A percentile compares a stretch with the other conserved stretches of the same genome.
These are phyloP conservation scores for Drosophila punjabiensis DNA, from an alignment of 1,140 invertebrate genomes.

Conservation along the genomic window DNA sequence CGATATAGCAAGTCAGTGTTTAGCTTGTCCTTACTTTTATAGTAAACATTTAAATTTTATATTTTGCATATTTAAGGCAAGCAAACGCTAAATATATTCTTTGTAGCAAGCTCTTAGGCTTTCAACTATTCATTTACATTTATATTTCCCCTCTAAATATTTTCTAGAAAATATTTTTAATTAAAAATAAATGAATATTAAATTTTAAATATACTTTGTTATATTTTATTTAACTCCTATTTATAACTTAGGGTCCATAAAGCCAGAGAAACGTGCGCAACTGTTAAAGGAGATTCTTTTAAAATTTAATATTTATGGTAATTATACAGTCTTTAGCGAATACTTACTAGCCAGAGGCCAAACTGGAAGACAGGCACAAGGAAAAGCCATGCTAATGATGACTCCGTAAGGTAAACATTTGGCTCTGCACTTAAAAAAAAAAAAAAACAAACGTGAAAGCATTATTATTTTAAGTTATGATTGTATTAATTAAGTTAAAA, in stretches of 20 bases:
- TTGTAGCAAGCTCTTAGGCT: slow-evolving; percentile 8
- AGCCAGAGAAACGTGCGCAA: slow-evolving; percentile 5
- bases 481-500: not conserved
- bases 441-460: not conserved
- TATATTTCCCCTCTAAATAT: not conserved
- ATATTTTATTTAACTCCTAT: not conserved
- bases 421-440: not conserved
- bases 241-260: slow-evolving; percentile 8
- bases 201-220: not conserved
- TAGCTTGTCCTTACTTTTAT: too few species aligned
- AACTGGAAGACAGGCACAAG: slow-evolving; percentile 15
- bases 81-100: too few species aligned
- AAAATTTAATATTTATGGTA: too few species aligned
- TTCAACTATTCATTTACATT: not conserved
- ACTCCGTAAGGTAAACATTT: slow-evolving; percentile 7
- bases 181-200: not conserved
- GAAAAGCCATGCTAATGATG: slow-evolving; percentile 8
- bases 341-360: slow-evolving; percentile 27
- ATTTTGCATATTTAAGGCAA: too few species aligned
- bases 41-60: too few species aligned
- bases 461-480: not conserved
- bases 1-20: too few species aligned
- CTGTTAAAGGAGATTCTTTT: not conserved
- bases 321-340: too few species aligned
- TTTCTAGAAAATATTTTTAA: not conserved